These are phyloP conservation scores for Astur gentilis DNA, from an alignment of 2,113 vertebrate species.

Conservation along the genomic window DNA sequence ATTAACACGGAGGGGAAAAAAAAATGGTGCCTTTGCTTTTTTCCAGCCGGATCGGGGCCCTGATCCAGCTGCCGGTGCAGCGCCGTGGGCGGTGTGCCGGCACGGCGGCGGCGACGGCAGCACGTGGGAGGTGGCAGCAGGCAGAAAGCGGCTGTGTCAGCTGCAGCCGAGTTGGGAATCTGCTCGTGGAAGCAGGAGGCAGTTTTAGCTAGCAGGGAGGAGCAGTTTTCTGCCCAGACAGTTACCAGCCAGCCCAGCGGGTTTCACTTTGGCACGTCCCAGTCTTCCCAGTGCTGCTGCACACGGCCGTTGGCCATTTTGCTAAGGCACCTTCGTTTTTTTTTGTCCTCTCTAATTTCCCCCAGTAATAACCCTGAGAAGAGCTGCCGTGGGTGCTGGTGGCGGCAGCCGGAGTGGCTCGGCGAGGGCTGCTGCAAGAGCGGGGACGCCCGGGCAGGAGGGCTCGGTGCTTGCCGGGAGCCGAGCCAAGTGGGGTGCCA, in stretches of 20 bases:
- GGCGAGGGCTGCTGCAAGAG: neutral
- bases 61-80: neutral
- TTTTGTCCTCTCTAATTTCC: neutral
- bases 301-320: fast-evolving
- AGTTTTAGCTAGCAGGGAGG: neutral
- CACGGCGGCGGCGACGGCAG: neutral
- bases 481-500: neutral
- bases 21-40: neutral
- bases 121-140: neutral
- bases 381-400: neutral
- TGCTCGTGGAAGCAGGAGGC: neutral
- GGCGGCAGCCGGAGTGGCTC: neutral
- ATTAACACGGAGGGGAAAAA: fast-evolving
- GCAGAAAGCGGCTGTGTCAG: neutral
- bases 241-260: neutral
- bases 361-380: neutral
- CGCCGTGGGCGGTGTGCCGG: fast-evolving
- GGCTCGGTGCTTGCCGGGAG: neutral
- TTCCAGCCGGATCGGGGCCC: fast-evolving
- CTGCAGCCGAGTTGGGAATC: neutral
- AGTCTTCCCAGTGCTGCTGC: neutral
- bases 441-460: neutral
- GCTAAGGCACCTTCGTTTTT: fast-evolving
- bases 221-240: neutral
- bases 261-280: neutral